These are phyloP conservation scores for Lonchura striata DNA, from an alignment of 2,113 vertebrate genomes.

Conservation along the genomic window DNA sequence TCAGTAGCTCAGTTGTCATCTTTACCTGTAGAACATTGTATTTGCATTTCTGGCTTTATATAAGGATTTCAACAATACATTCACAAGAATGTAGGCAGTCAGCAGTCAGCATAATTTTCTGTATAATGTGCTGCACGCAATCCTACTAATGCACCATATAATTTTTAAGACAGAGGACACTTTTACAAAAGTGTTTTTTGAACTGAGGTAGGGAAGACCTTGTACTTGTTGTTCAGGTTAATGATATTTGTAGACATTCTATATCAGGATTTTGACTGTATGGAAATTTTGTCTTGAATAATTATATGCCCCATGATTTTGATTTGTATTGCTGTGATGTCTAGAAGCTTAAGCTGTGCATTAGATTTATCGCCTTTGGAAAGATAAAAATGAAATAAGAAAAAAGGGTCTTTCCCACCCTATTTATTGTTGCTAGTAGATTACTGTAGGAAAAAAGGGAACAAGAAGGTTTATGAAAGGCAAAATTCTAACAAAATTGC, in stretches of 20 bases:
- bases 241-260: background rate
- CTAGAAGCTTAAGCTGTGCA: background rate
- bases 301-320: background rate
- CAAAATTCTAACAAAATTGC: background rate
- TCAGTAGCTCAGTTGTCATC: background rate
- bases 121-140: background rate
- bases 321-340: background rate
- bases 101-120: background rate
- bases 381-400: background rate
- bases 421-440: background rate
- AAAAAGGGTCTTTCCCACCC: background rate
- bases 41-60: background rate
- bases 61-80: background rate
- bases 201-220: background rate
- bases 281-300: background rate
- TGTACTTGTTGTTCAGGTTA: background rate
- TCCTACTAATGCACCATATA: background rate
- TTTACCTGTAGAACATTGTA: background rate
- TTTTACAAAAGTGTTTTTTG: background rate
- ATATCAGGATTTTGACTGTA: background rate
- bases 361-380: background rate
- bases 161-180: background rate
- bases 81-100: background rate
- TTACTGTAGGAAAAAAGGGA: background rate
- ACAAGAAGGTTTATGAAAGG: background rate